Evolutionary conservation across 2,113 vertebrate species (phyloP).

Genomic region (Pipra filicauda): DNA sequence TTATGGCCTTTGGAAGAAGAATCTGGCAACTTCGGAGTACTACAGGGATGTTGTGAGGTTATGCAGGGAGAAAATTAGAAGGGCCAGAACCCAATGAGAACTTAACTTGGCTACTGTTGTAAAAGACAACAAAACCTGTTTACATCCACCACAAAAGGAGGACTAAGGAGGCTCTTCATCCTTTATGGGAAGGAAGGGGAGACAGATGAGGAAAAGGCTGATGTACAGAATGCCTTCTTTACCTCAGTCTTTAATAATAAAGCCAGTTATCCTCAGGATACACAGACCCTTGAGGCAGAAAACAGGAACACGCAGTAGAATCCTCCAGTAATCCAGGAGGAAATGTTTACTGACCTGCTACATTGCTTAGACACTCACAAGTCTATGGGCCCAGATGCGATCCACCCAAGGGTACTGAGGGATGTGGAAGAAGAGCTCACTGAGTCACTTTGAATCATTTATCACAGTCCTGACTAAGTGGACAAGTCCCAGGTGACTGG

Average conservation of each 20-base stretch:
- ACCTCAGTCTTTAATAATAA: background rate
- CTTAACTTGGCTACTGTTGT: background rate
- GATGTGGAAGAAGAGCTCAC: background rate
- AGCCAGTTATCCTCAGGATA: background rate
- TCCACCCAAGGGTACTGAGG: background rate
- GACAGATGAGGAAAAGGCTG: background rate
- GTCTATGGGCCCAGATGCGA: background rate
- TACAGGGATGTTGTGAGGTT: background rate
- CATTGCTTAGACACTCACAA: no score
- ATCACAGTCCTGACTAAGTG: background rate
- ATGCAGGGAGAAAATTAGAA: background rate
- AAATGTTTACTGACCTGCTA: background rate
- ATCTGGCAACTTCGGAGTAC: background rate
- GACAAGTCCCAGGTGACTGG: background rate
- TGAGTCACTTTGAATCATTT: background rate
- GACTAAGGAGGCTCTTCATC: background rate
- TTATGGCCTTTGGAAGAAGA: background rate
- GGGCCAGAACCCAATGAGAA: no score
- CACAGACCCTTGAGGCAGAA: background rate
- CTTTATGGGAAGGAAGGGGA: background rate
- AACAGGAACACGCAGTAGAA: background rate
- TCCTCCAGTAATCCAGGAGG: fast-evolving
- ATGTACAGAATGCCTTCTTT: background rate
- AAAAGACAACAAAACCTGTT: background rate
- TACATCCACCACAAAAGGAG: background rate